Base-by-base conservation (phyloP, 1,140 invertebrate genomes). In the Olivierus martensii region DNA sequence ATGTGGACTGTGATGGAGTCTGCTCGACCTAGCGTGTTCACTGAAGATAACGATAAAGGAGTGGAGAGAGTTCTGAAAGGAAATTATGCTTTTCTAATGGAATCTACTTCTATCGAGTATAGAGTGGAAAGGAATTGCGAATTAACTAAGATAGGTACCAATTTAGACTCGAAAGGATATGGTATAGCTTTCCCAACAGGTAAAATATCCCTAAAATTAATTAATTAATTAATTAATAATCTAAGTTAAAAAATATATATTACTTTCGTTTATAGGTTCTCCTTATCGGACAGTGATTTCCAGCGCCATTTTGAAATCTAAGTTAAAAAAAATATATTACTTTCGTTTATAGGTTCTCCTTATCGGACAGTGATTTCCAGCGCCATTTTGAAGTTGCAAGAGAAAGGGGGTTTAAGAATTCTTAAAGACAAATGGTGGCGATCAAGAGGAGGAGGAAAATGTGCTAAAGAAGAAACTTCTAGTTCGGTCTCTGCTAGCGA, bases 1-100 rank as follows among this genome's bases (percentile, higher is more conserved):
- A 92, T 92, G 87, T 92, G 86, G 87, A 82, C 83, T 2, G 87
- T 87, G 60, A 93, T 92, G 87, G 84, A 90, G 65, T 86, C 83
- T 0, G 79, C 83, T 12, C 73, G 83, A 44, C 85, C 86, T 0
- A 77, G 82, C 0, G 87, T 89, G 12, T 91, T 93, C 66, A 85
- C 86, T 2, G 75, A 76, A 46, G 87, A 79, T 59, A 92, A 90
- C 67, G 76, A 78, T 6, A 85, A 91, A 67, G 88, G 88, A 0
- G 84, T 91, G 1, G 82, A 90, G 18, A 72, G 84, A 28, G 88
- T 91, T 0, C 75, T 84, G 37, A 80, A 86, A 63, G 89, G 89
- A 44, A 80, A 77, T 41, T 93, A 92, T 65, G 88, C 88, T 1
- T 93, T 90, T 66, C 72, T 93, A 7, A 92, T 92, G 87, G 89